phyloP scores from a whole-genome alignment of 2,888 invertebrate species.

The Melikaiella ostensackeni region DNA sequence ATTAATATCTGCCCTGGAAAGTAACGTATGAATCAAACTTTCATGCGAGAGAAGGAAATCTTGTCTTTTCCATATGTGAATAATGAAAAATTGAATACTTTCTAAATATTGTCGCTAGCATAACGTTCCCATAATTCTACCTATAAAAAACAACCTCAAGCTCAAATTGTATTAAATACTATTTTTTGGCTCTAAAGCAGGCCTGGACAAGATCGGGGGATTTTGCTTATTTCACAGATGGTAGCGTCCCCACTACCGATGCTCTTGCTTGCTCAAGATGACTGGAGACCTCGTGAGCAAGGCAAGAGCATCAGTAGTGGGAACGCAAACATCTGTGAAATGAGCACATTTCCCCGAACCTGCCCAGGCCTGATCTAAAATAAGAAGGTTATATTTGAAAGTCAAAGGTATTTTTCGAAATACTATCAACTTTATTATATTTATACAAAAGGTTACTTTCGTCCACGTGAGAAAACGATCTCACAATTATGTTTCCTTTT shows the following conservation, averaged over 20 bases:
- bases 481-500: conserved; percentile 2
- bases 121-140: background rate
- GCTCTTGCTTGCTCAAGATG: too few species aligned
- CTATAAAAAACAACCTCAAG: too few species aligned
- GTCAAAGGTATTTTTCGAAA: background rate
- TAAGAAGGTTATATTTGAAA: background rate
- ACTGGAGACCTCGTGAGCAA: too few species aligned
- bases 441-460: background rate
- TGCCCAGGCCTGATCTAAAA: too few species aligned
- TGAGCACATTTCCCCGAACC: too few species aligned
- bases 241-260: too few species aligned
- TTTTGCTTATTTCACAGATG: too few species aligned
- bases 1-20: background rate
- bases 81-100: background rate
- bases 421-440: background rate
- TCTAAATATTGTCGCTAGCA: background rate
- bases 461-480: background rate
- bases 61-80: background rate
- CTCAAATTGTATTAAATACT: too few species aligned
- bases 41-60: background rate
- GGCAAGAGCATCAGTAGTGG: too few species aligned
- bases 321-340: too few species aligned
- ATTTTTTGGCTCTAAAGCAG: too few species aligned
- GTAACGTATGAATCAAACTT: background rate
- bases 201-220: too few species aligned